Evolutionary conservation across 2,113 vertebrate species (phyloP), one percentile per base, ranked within the genome.

Genomic region (Xiphorhynchus elegans): DNA sequence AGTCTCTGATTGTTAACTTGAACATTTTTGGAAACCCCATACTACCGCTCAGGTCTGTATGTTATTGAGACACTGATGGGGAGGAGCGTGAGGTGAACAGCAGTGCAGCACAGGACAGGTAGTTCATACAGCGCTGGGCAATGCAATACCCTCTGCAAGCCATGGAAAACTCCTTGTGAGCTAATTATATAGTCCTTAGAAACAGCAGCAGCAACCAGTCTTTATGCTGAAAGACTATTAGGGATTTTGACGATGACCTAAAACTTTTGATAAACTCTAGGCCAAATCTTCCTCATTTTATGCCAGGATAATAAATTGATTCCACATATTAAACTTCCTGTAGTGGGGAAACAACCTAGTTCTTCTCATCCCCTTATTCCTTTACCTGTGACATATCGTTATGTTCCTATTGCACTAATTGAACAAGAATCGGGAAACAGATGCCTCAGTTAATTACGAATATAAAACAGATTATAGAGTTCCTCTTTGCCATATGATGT

Each of bases 91-190:
- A 68, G 49, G 17, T 13, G 23, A 83, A 50, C 0, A 3, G 29
- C 11, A 46, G 46, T 7, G 58, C 28, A 55, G 56, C 1, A 1
- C 1, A 2, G 33, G 17, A 26, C 18, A 5, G 20, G 39, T 15
- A 49, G 55, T 42, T 74, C 74, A 55, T 31, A 29, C 9, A 39
- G 59, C 11, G 6, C 16, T 64, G 79, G 17, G 39, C 33, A 64
- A 49, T 17, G 50, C 20, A 44, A 82, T 1, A 53, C 44, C 13
- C 31, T 73, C 69, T 46, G 35, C 20, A 73, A 82, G 44, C 25
- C 19, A 23, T 9, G 9, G 42, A 39, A 42, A 74, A 44, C 21
- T 66, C n/a, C 33, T 29, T 49, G 12, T 10, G 14, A 53, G n/a
- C 4, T 56, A 33, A 64, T 58, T 49, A 18, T 8, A 60, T 16